Percentiles rank a stretch among this genome's conserved stretches.
Conservation (phyloP, 2,797 vertebrate species). For the Ciconia nigra region DNA sequence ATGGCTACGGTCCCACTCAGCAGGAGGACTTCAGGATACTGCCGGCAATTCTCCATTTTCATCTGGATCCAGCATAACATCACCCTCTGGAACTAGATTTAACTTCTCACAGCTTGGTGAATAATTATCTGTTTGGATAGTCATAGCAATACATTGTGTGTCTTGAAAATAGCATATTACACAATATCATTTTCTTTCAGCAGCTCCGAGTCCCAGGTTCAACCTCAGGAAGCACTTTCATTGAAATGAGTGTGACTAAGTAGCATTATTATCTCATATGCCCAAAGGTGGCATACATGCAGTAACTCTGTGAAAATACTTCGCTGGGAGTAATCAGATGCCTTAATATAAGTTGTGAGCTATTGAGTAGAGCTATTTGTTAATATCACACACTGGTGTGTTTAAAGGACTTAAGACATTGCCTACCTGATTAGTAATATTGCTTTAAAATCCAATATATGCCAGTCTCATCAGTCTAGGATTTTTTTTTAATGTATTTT, state of each 20-base stretch:
- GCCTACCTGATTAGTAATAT: neutral
- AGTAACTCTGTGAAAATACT: neutral
- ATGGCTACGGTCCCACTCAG: constrained; percentile 96
- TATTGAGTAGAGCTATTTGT: too few species aligned
- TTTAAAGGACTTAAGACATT: neutral
- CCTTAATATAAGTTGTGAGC: too few species aligned
- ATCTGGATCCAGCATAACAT: constrained; percentile 92
- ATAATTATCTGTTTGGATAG: constrained; percentile 4
- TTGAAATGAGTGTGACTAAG: neutral
- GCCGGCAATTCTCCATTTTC: constrained; percentile 92
- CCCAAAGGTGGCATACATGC: neutral
- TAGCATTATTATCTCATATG: neutral
- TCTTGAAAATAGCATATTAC: neutral
- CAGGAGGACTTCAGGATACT: constrained; percentile 92
- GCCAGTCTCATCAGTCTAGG: neutral
- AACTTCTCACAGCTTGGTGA: constrained; percentile 94
- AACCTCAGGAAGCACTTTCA: neutral
- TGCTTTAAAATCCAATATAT: neutral
- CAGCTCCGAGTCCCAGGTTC: neutral
- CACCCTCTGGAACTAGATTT: constrained; percentile 93
- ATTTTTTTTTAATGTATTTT: neutral
- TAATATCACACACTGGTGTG: too few species aligned
- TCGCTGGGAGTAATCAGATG: too few species aligned
- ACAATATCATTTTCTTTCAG: neutral
- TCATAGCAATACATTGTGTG: neutral